phyloP scores from a whole-genome alignment of 2,797 vertebrate species.

The Crocidura indochinensis region DNA sequence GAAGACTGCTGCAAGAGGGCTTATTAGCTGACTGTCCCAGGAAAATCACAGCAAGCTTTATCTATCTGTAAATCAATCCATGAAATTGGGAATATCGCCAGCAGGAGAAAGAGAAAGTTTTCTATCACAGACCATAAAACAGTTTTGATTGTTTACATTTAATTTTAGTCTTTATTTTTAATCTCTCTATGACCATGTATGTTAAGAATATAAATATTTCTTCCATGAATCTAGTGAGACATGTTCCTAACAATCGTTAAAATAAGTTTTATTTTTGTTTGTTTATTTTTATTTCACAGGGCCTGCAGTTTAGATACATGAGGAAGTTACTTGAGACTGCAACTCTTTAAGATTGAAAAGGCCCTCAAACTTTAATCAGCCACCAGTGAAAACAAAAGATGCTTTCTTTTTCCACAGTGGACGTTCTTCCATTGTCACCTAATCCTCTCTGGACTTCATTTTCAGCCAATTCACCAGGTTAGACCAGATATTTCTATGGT shows the following conservation, averaged over 20 bases:
- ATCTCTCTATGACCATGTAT: neutral
- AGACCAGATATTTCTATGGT: neutral
- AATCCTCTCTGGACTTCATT: neutral
- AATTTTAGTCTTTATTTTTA: conserved; percentile 26
- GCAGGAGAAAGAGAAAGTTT: neutral
- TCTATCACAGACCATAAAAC: conserved; percentile 24
- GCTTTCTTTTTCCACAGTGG: neutral
- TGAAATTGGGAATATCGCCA: conserved; percentile 29
- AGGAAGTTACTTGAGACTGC: neutral
- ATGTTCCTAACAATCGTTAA: neutral
- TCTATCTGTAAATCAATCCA: conserved; percentile 59
- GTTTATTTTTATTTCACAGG: neutral
- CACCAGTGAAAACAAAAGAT: neutral
- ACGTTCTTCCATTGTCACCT: neutral
- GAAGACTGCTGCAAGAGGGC: neutral
- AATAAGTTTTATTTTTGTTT: neutral
- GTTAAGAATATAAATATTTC: neutral
- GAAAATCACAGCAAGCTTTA: conserved; percentile 46
- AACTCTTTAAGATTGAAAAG: neutral
- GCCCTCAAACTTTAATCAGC: neutral
- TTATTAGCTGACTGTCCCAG: conserved; percentile 66
- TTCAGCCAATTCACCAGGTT: neutral
- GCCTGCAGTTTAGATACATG: neutral
- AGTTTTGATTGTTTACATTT: conserved; percentile 37
- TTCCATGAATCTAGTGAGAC: neutral